Conservation (phyloP, 37 sponge, comb jelly and placozoan genomes). For the Axinella damicornis region DNA sequence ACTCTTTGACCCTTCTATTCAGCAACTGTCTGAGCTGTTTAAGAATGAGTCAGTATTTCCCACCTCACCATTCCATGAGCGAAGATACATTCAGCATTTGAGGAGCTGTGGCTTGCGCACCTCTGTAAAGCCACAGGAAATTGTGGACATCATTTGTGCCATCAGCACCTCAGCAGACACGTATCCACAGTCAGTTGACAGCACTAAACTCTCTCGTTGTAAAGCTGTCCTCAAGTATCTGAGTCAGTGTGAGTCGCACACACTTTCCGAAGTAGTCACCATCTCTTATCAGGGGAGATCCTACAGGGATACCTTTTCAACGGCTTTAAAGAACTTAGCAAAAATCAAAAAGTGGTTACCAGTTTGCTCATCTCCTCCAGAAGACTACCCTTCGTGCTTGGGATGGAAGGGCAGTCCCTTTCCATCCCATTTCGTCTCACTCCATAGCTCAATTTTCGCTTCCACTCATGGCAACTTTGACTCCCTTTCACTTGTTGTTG, state of each 20-base stretch:
- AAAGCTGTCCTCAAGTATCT: slow-evolving; percentile 45
- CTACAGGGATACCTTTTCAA: background rate
- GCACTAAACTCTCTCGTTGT: slow-evolving; percentile 15
- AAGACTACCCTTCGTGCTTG: slow-evolving; percentile 33
- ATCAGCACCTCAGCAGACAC: background rate
- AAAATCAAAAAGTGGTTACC: slow-evolving; percentile 44
- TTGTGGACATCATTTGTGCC: slow-evolving; percentile 32
- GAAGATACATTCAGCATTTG: background rate
- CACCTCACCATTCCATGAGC: slow-evolving; percentile 4
- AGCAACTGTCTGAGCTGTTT: slow-evolving; percentile 11
- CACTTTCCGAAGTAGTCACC: no score
- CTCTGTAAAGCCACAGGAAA: slow-evolving; percentile 31
- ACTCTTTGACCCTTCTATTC: slow-evolving; percentile 31
- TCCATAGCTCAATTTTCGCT: background rate
- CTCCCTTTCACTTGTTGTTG: slow-evolving; percentile 7
- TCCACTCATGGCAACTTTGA: background rate
- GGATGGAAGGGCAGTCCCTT: slow-evolving; percentile 45
- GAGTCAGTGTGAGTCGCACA: background rate
- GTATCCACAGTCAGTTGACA: slow-evolving; percentile 21
- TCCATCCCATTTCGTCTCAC: slow-evolving; percentile 36
- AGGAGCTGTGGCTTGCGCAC: slow-evolving; percentile 25
- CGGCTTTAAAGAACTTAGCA: slow-evolving; percentile 8
- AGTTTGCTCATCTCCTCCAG: slow-evolving; percentile 17
- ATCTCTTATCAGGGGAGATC: background rate
- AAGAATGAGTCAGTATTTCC: slow-evolving; percentile 65